phyloP scores from a whole-genome alignment of 2,888 invertebrate species.

The Drosophila formosana region DNA sequence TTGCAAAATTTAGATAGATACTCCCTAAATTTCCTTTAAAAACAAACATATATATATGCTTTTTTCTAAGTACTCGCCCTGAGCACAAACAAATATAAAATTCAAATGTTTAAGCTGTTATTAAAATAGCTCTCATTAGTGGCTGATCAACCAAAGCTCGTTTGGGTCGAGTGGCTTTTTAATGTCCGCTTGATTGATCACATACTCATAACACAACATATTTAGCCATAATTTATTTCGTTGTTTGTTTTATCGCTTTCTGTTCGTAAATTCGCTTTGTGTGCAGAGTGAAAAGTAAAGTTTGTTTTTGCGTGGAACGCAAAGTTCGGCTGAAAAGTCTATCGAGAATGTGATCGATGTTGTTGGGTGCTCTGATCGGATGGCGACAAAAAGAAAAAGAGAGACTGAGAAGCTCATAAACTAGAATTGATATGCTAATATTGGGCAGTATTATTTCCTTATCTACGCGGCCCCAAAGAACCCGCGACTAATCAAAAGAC shows the following conservation, averaged over 20 bases:
- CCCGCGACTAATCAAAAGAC: constrained; percentile 60
- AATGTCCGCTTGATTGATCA: constrained; percentile 61
- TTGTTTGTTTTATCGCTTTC: constrained; percentile 28
- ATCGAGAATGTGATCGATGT: constrained; percentile 7
- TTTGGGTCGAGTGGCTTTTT: constrained; percentile 28
- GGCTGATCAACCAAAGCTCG: constrained; percentile 18
- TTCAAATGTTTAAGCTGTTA: too few species aligned
- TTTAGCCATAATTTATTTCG: constrained; percentile 53
- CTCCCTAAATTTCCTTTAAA: too few species aligned
- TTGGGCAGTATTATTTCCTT: constrained; percentile 21
- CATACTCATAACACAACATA: constrained; percentile 19
- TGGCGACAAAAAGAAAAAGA: neutral
- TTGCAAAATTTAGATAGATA: too few species aligned
- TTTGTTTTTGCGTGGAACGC: neutral
- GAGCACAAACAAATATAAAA: too few species aligned
- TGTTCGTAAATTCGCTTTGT: constrained; percentile 33
- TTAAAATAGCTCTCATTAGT: constrained; percentile 44
- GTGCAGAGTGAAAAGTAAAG: constrained; percentile 5
- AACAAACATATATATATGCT: too few species aligned
- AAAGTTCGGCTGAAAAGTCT: neutral
- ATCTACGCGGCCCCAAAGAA: constrained; percentile 8
- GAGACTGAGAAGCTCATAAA: constrained; percentile 17
- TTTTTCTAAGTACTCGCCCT: too few species aligned
- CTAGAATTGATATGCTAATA: constrained; percentile 42
- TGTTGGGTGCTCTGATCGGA: constrained; percentile 13